Evolutionary conservation across 2,797 vertebrate species (phyloP).

Genomic region (Chelon auratus): DNA sequence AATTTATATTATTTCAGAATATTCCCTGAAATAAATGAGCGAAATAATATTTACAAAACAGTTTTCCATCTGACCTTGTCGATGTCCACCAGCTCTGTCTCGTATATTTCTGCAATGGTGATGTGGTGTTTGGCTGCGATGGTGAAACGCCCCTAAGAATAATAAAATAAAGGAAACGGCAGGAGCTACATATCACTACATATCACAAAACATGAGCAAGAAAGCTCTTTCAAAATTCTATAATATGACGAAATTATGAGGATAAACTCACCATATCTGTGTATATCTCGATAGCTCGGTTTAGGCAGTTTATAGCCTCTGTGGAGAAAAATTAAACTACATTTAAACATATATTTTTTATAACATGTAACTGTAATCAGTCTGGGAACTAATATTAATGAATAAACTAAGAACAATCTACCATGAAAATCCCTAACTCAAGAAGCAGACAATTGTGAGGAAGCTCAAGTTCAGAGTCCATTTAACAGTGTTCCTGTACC

Average conservation of each 20-base stretch:
- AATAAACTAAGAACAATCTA: neutral
- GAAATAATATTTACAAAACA: neutral
- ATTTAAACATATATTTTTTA: conserved; percentile 1
- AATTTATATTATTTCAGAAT: neutral
- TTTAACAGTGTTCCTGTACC: too few relatives aligned
- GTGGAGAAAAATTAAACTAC: conserved; percentile 43
- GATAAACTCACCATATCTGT: conserved; percentile 86
- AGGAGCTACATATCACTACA: neutral
- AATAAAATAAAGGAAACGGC: neutral
- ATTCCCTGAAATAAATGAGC: neutral
- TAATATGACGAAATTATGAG: neutral
- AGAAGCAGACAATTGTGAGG: too few relatives aligned
- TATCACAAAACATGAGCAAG: neutral
- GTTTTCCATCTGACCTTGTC: conserved; percentile 86
- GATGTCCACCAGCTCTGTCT: conserved; percentile 92
- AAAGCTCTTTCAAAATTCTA: neutral
- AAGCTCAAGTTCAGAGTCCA: too few relatives aligned
- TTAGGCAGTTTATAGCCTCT: conserved; percentile 85
- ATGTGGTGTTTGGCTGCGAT: conserved; percentile 96
- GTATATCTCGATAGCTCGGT: conserved; percentile 90
- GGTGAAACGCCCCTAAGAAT: conserved; percentile 90
- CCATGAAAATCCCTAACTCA: too few relatives aligned
- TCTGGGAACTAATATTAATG: neutral
- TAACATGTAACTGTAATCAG: neutral
- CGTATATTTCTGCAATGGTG: conserved; percentile 92